Evolutionary conservation across 2,113 vertebrate species (phyloP).

Genomic region (Bolborhynchus lineola): DNA sequence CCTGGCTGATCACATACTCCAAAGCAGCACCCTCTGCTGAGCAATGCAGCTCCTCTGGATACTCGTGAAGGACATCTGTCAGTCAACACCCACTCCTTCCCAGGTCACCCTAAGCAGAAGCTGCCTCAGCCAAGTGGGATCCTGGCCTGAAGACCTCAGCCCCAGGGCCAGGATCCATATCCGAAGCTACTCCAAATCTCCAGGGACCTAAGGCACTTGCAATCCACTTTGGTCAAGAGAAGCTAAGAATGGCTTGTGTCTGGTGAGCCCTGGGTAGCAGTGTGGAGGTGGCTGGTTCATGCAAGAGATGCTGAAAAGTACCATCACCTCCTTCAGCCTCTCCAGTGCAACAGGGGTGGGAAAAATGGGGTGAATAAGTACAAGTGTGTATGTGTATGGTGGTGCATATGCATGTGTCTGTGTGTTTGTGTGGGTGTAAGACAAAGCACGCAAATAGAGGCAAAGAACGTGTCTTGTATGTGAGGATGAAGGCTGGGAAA

Average conservation of each 20-base stretch:
- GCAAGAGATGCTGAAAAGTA: background rate
- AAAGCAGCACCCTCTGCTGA: background rate
- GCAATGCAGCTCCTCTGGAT: background rate
- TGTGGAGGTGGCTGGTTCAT: fast-evolving
- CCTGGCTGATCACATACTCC: background rate
- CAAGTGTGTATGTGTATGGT: background rate
- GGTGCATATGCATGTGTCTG: background rate
- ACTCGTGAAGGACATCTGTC: background rate
- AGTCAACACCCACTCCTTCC: background rate
- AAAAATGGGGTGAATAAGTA: background rate
- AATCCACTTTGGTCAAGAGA: background rate
- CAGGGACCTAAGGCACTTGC: fast-evolving
- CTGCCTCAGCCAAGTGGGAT: no score
- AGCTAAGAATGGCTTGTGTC: background rate
- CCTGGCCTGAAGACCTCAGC: background rate
- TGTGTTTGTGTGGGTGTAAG: background rate
- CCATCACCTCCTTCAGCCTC: slow-evolving; percentile 40
- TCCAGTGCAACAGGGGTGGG: slow-evolving; percentile 25
- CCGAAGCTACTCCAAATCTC: background rate
- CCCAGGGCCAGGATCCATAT: background rate
- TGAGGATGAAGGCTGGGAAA: slow-evolving; percentile 4
- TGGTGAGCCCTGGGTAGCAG: background rate
- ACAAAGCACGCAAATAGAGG: background rate
- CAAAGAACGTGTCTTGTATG: background rate
- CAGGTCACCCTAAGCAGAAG: background rate